Base-by-base conservation (phyloP, 1,140 invertebrate species). In the Rhopalosiphum maidis region DNA sequence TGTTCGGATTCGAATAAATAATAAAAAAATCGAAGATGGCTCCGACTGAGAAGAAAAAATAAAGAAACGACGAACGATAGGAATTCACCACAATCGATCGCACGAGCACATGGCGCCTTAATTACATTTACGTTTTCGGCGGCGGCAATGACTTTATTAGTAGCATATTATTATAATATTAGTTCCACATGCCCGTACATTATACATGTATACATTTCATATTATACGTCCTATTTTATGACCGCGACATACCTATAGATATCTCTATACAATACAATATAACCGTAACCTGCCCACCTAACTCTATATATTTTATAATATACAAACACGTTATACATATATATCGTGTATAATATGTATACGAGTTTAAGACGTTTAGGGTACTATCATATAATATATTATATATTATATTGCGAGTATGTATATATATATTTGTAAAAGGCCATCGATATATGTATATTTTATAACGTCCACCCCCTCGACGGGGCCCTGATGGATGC, bases 71-170 rank as follows among this genome's bases (percentile, higher is more conserved):
- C 91, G 15, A 37, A 30, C 60, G 43, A 41, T 48, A 48, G 43
- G 90, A 91, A 83, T 91, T 51, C 68, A 91, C 25, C 30, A 83
- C 54, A 77, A 77, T 48, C 68, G 60, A 91, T 91, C 55, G 55
- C 83, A 41, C 23, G 37, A 18, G 77, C n/a, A 35, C 77, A 54
- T 77, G 90, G 90, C 90, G 90, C 60, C 90, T 91, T 82, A 91
- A 91, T 91, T 91, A 91, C 90, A 48, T 91, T 91, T 82, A 82
- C 68, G 90, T 91, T 68, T 90, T 90, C 54, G 48, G 5, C 90
- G 43, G 41, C 90, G 55, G 90, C 90, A 77, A 82, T n/a, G 90
- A 35, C 90, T 91, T 91, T 82, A 91, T 91, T 91, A 82, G 41
- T 82, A 35, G 83, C 35, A 23, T 68, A 68, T 68, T 60, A 60